Evolutionary conservation across 2,797 vertebrate species (phyloP), one percentile per base, ranked within the genome.

Genomic region (Pangasius macronema): DNA sequence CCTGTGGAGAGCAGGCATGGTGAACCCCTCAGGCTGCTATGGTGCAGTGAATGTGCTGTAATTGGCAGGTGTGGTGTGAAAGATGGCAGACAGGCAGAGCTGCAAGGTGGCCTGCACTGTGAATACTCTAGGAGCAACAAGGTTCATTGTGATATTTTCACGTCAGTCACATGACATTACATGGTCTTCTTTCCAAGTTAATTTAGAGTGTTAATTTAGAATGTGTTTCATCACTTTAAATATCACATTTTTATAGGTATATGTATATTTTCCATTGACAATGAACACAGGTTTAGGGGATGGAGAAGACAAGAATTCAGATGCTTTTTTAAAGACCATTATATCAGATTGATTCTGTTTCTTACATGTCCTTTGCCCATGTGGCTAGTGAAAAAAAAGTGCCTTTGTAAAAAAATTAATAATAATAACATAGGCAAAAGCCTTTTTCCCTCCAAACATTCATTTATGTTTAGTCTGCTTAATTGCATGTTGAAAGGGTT

Each of bases 1-100:
- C 84, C 39, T 90, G 91, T 73, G 79, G 75, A 88, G 83, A 82
- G 85, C 63, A 80, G 87, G 86, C 75, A 65, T 84, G 82, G 89
- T 88, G 86, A 87, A 42, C 82, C 87, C 81, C 86, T 82, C 87
- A 72, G 90, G 87, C 89, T 86, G 89, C 77, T 84, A 65, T 70
- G 82, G 84, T 89, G 88, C 81, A 86, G 89, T 65, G 85, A 89
- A 90, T 83, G 87, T 80, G 87, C 84, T 87, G 89, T 92, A 90
- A 90, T 92, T 92, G 91, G 88, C 89, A 91, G 90, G 89, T 91
- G 82, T 84, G 88, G 89, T 87, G 89, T 89, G 85, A 89, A 88
- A 88, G 59, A 49, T 30, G 80, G 83, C 67, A 76, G 84, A 76
- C 87, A 86, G 91, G 85, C 82, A 82, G 87, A 89, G 85, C 87